Evolutionary conservation across 1,140 invertebrate species (phyloP), one percentile per base, ranked within the genome.

Genomic region (Latrodectus geometricus): DNA sequence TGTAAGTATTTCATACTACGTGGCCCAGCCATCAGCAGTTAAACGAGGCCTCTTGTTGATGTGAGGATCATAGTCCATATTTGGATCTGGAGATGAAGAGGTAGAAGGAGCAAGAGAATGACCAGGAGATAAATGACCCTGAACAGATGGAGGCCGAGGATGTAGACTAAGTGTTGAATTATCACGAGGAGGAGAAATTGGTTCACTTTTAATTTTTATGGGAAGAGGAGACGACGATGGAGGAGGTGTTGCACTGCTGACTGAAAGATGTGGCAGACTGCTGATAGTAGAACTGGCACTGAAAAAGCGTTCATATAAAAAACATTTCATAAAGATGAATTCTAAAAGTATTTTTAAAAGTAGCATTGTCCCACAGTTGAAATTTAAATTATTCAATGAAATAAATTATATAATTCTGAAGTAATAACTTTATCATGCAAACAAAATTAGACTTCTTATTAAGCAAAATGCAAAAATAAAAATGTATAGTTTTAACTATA

Each of bases 201-300:
- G 97, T 91, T 98, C 97, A 89, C 96, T 96, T 92, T 98, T 98
- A 90, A 98, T 97, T 92, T 96, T 96, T 78, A 98, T 94, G 87
- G 95, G 94, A 89, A 95, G 92, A 11, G 96, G 95, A 88, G 95
- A 94, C 66, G 95, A 95, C 61, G 93, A 92, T 21, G 89, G 90
- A 94, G 95, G 95, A 88, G 95, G 96, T 89, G 95, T 96, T 90
- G 96, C 95, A 89, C 94, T 95, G 83, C 95, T 96, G 80, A 96
- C 95, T 88, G 93, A 93, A 90, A 97, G 92, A 72, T 92, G 90
- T 72, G 91, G 90, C 65, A 87, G 80, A 61, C 85, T 87, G 56
- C 85, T 87, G 20, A 87, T 87, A 23, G 85, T 87, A 73, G 85
- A 87, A 35, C 85, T 87, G 48, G 85, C 76, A n/a, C 85, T 87